Base-by-base conservation (phyloP, 2,888 invertebrate species). In the Nemapogon koenigi region DNA sequence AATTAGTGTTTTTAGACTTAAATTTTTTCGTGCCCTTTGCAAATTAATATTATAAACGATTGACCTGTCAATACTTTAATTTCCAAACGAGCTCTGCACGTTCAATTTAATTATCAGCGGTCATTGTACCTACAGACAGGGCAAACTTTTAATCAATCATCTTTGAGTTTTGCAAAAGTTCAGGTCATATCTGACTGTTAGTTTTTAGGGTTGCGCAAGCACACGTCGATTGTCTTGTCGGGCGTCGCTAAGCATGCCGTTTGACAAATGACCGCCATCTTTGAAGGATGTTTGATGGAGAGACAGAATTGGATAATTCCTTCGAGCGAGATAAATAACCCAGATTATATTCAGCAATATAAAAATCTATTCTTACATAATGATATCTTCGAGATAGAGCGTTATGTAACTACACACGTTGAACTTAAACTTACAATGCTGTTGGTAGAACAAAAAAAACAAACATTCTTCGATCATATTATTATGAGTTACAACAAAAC, bases 111-210 rank as follows among this genome's bases (percentile, higher is more conserved):
- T 65, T 65, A 62, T 48, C 49, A 46, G 38, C 46, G 16, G 52
- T 52, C 58, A 59, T 62, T 62, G 57, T 60, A 43, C 55, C 46
- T 50, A 51, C 49, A 69, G 57, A 69, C 69, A 69, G 57, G 57
- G 61, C 59, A 62, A 61, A 57, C 64, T 67, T 69, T 69, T 66
- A 69, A 72, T 70, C 64, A 68, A 66, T 68, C 68, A 65, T 37
- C 28, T 17, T 37, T 17, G 37, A 18, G 27, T 37, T 28, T 37
- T 37, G 37, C 37, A 37, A 37, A 37, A 43, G 47, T 19, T 6
- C 13, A 55, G 51, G 52, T 49, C 50, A 52, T 43, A 50, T 49
- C 44, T 51, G 51, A 52, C 52, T 57, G 52, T 51, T 58, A 49
- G 55, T 56, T 59, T 60, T 56, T 51, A 57, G 13, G 8, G 48